Evolutionary conservation across 2,113 vertebrate species (phyloP), one percentile per base, ranked within the genome.

Genomic region (Diphyllodes magnificus): DNA sequence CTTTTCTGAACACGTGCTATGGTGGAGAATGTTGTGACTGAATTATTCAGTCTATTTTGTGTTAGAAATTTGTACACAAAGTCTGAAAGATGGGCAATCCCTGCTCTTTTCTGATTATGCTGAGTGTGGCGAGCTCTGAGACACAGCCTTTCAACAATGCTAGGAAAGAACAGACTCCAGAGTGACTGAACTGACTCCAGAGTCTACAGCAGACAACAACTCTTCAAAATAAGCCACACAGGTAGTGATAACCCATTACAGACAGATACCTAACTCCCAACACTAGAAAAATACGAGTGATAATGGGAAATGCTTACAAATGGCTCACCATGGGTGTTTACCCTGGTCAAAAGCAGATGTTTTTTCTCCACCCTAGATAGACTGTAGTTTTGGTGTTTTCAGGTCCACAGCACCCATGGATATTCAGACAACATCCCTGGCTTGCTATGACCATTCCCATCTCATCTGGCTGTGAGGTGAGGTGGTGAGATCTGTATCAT

Each of bases 381-480:
- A 42, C 77, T 61, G 37, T 16, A 57, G 57, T 84, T 79, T 60
- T 64, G 51, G 9, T 64, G 40, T 66, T 82, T 57, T 37, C 25
- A 53, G 37, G 60, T 82, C 70, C 37, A 22, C 19, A 64, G 39
- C 17, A 84, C 22, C 31, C 77, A 49, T 44, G 81, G 91, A 79
- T 84, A 76, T 70, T 60, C 47, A 68, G 51, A 42, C 20, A 88
- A 66, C 24, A 65, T 59, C 68, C 2, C 0, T 64, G 59, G 60
- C 35, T 92, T 73, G 82, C 37, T 37, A 6, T 47, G 60, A 25
- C 83, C 50, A 33, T 53, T 93, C 81, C 82, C 76, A 81, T 93
- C 94, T 95, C 84, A 64, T 84, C 69, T 93, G 91, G n/a, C 89
- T 76, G 51, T 20, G 86, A 89, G 82, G 82, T 90, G 53, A 82